These are phyloP conservation scores for Phataginus tetradactyla DNA, from an alignment of 2,797 vertebrate species.

Conservation along the genomic window DNA sequence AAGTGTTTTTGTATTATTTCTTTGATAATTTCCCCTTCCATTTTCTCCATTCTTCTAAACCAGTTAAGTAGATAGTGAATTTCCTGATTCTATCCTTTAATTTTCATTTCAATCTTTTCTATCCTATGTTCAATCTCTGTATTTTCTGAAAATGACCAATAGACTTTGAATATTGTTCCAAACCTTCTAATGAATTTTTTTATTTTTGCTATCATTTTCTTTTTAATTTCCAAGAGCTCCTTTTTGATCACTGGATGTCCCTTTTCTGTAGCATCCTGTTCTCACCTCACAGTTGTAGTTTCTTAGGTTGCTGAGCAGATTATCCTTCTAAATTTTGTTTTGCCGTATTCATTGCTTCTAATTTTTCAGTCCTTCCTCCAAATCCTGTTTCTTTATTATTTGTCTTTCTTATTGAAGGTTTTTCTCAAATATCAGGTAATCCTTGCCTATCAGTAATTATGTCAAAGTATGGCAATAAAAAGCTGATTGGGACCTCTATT, in stretches of 20 bases:
- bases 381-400: neutral
- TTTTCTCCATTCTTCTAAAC: neutral
- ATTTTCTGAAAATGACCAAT: neutral
- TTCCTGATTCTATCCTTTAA: neutral
- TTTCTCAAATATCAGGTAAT: neutral
- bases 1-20: neutral
- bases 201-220: neutral
- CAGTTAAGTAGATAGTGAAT: neutral
- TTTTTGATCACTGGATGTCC: neutral
- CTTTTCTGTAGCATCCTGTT: neutral
- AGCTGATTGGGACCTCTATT: neutral
- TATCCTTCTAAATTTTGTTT: neutral
- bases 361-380: neutral
- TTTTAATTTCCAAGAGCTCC: conserved; percentile 3
- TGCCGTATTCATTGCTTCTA: neutral
- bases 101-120: conserved; percentile 1
- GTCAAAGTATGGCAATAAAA: neutral
- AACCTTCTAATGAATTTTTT: neutral
- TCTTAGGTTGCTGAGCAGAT: neutral
- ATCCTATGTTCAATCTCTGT: neutral
- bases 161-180: neutral
- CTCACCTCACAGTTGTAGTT: neutral
- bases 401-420: neutral
- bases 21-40: neutral
- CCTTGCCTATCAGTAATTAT: neutral